A percentile compares a stretch with the other conserved stretches of the same genome.
These are phyloP conservation scores for Neosilurus mollespiculum DNA, from an alignment of 2,797 vertebrate species.

Conservation along the genomic window DNA sequence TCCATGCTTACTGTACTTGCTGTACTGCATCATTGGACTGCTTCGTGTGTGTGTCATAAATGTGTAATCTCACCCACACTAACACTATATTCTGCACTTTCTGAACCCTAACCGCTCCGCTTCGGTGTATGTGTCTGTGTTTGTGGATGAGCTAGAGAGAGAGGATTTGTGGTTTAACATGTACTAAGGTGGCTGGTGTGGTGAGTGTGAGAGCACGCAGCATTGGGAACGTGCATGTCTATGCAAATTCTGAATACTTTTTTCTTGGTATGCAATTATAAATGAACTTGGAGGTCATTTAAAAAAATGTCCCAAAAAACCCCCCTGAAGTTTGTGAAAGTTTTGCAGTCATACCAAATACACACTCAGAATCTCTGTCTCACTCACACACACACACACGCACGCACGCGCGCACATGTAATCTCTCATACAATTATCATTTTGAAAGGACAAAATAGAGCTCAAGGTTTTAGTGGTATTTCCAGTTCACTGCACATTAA, in stretches of 20 bases:
- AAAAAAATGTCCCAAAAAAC: not conserved
- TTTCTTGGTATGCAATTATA: not conserved
- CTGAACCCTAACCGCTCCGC: not conserved
- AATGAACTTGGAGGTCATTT: not conserved
- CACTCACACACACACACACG: too few species aligned
- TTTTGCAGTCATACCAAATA: not conserved
- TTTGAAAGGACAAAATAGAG: not conserved
- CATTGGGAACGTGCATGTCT: not conserved
- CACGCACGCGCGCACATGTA: not conserved
- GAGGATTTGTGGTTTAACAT: not conserved
- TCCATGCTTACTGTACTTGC: not conserved
- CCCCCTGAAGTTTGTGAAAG: not conserved
- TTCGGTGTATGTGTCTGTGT: not conserved
- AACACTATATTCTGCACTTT: constrained; percentile 3
- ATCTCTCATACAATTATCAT: not conserved
- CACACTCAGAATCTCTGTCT: not conserved
- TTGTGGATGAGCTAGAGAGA: not conserved
- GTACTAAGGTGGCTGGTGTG: not conserved
- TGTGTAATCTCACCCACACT: constrained; percentile 19
- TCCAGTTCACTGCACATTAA: not conserved
- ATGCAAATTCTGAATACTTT: not conserved
- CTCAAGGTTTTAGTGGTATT: not conserved
- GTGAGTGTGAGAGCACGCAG: not conserved
- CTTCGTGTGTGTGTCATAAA: not conserved
- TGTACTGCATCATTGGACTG: not conserved